Evolutionary conservation across 2,888 invertebrate genomes (phyloP), one percentile per base, ranked within the genome.

Genomic region (Macaria liturata): DNA sequence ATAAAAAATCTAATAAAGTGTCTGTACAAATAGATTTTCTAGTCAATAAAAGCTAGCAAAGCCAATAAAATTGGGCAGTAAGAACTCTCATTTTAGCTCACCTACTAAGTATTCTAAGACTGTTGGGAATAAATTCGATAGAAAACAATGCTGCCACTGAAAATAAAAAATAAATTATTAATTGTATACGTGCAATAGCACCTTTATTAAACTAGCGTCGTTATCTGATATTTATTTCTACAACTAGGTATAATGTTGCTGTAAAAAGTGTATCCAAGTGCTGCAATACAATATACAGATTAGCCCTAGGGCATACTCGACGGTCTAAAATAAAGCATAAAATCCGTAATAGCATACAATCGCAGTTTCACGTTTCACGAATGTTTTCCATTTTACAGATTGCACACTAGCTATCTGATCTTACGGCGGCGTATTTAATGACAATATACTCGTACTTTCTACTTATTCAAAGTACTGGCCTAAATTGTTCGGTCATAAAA

Each of bases 361-460:
- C 76, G 74, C 74, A 78, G 78, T 78, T 80, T 79, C 76, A 44
- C 39, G 49, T 54, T 59, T 44, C 39, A 47, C 76, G 76, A 75
- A 73, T 75, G 74, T 77, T 81, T 84, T 81, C 83, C 78, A 84
- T 84, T 80, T 80, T 61, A 69, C 69, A 76, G 78, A 78, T 83
- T 78, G 77, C 80, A 72, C 71, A 78, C 77, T 78, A 75, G 75
- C 78, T 46, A 59, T 59, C 43, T 31, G 39, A 59, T 46, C 31
- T 46, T 31, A 9, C 9, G 34, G 42, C 7, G n/a, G 34, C 9
- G 34, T 45, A n/a, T 52, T 49, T 52, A 49, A n/a, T 46, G 31
- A 40, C 30, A 42, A n/a, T 49, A 20, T 20, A 20, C 20, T 20
- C 20, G 20, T 20, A 20, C 20, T 20, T 20, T 20, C 20, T 1